Evolutionary conservation across 2,888 invertebrate species (phyloP), one percentile per base, ranked within the genome.

Genomic region (Eristalinus aeneus): DNA sequence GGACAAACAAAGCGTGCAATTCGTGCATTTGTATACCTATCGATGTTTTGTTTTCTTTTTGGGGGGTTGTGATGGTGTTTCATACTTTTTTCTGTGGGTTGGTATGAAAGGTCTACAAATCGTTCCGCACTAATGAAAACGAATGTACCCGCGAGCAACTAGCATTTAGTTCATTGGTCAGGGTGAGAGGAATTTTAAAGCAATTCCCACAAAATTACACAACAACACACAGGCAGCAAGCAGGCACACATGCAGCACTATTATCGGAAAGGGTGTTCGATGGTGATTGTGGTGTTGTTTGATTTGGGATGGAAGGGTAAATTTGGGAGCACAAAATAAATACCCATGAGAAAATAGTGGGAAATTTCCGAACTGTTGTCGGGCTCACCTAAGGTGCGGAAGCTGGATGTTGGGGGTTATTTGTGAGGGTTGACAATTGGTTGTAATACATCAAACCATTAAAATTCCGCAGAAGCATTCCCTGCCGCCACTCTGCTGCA

Each of bases 171-270:
- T 63, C 56, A 61, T 34, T 46, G 77, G 34, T 36, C 46, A 16
- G 46, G 16, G 46, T 46, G 16, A 46, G 46, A 16, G 56, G 58
- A 27, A 64, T 31, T 63, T n/a, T 71, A 54, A 36, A 63, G 54
- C 58, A 64, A 46, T 39, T 63, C 56, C 34, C 53, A 67, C 68
- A 68, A 46, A 63, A 12, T 56, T 56, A 78, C 68, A 84, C 74
- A 74, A 64, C 77, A 86, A 64, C 77, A 86, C 74, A 78, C 77
- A 82, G 86, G 82, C 73, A 71, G 73, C 86, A 78, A 86, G 71
- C 86, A 86, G 82, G 86, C 82, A 74, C 46, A 46, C 86, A 86
- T 86, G 86, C 86, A 86, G 71, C 53, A 78, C 77, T 75, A 80
- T 74, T 74, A 67, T 76, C 67, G 74, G 77, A 63, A 46, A 46